A percentile compares a stretch with the other conserved stretches of the same genome.
phyloP scores from a whole-genome alignment of 2,797 vertebrate genomes.

The Synanceia verrucosa region DNA sequence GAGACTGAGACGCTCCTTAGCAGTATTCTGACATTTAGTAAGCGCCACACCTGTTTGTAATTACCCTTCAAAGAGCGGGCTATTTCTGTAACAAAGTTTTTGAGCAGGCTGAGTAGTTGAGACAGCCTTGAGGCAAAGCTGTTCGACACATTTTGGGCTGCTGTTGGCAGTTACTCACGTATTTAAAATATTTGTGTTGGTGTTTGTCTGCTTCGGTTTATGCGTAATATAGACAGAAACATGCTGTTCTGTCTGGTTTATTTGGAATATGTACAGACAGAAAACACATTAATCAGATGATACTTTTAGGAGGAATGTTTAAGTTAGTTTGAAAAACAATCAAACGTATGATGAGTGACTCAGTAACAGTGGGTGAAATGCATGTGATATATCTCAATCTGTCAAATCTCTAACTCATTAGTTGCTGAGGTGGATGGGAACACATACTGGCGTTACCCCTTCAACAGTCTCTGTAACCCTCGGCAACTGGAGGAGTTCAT shows the following conservation, averaged over 20 bases:
- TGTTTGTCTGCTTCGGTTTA: conserved; percentile 18
- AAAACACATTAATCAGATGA: neutral
- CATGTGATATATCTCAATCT: neutral
- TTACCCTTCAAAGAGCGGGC: conserved; percentile 67
- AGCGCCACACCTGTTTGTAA: conserved; percentile 57
- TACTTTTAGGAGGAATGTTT: neutral
- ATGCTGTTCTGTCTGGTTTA: neutral
- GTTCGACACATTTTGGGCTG: conserved; percentile 23
- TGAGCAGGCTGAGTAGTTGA: conserved; percentile 30
- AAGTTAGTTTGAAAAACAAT: neutral
- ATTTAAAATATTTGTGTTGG: conserved; percentile 29
- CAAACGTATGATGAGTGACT: neutral
- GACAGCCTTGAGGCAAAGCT: conserved; percentile 38
- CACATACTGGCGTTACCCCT: conserved; percentile 95
- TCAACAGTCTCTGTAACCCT: conserved; percentile 91
- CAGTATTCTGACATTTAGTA: conserved; percentile 49
- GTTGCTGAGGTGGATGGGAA: conserved; percentile 94
- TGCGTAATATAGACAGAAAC: neutral
- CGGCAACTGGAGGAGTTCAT: conserved; percentile 96
- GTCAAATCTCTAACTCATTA: conserved; percentile 51
- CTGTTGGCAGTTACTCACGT: conserved; percentile 28
- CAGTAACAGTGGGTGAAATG: neutral
- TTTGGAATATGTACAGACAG: neutral
- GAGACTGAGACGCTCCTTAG: conserved; percentile 6
- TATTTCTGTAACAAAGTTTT: conserved; percentile 50